These are phyloP conservation scores for Drosophila neonasuta DNA, from an alignment of 2,888 invertebrate species.

Conservation along the genomic window DNA sequence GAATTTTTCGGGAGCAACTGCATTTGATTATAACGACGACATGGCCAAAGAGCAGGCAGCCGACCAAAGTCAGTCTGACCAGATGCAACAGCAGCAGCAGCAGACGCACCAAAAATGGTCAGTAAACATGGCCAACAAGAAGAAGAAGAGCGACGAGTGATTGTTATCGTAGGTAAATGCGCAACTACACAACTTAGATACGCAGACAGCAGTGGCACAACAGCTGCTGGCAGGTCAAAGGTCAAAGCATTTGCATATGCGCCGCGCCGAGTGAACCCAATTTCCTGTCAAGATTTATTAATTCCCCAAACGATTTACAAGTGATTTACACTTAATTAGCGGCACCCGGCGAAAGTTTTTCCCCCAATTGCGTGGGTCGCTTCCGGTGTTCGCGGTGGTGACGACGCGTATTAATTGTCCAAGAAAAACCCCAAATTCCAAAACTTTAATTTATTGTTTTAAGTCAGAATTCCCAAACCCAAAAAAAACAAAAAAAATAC, in stretches of 20 bases:
- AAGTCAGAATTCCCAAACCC: conserved; percentile 32
- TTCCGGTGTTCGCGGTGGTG: conserved; percentile 38
- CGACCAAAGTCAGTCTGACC: conserved; percentile 28
- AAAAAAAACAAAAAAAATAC: neutral
- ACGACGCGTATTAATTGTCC: conserved; percentile 71
- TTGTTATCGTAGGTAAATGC: conserved; percentile 56
- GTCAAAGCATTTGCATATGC: conserved; percentile 46
- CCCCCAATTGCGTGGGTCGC: conserved; percentile 51
- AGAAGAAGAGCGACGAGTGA: conserved; percentile 32
- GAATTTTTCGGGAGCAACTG: conserved; percentile 79
- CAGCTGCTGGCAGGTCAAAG: conserved; percentile 53
- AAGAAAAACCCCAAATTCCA: conserved; percentile 22
- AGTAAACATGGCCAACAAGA: conserved; percentile 33
- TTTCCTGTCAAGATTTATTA: conserved; percentile 66
- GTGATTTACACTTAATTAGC: conserved; percentile 77
- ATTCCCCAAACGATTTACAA: conserved; percentile 68
- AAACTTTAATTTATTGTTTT: conserved; percentile 70
- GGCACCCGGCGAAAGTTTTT: conserved; percentile 64
- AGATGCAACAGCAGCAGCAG: conserved; percentile 42
- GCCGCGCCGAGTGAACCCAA: conserved; percentile 4
- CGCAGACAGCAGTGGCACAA: neutral
- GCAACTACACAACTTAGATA: conserved; percentile 6
- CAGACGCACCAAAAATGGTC: conserved; percentile 69
- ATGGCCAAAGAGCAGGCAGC: conserved; percentile 22
- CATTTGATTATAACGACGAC: conserved; percentile 73